Evolutionary conservation across 2,113 vertebrate genomes (phyloP), one percentile per base, ranked within the genome.

Genomic region (Puma concolor): DNA sequence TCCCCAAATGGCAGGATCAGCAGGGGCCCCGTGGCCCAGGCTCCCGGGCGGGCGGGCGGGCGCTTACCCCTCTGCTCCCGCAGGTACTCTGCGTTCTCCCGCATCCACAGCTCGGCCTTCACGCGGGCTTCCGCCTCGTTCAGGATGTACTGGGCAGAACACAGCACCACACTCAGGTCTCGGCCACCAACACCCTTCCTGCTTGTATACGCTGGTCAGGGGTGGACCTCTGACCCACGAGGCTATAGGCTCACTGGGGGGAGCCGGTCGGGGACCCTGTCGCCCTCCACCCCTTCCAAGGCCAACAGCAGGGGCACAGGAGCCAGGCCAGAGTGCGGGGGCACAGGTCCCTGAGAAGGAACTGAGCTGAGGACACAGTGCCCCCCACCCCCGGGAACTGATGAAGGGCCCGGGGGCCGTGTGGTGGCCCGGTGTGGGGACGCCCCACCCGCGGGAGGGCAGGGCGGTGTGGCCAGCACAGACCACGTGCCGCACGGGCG

Each of bases 21-120:
- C 57, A 0, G 5, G 6, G 81, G 66, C 64, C 84, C 7, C 4
- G 1, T 0, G 1, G 0, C 52, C 23, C 0, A 0, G 38, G 38
- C 17, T 0, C 63, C 14, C 0, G 11, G 17, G 77, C 2, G 0
- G 52, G 27, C 2, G 0, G 72, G 41, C 0, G 0, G 54, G 36
- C 1, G 31, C 98, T 98, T 95, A 99, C 99, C 99, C 98, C 99
- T 99, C 98, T 99, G 99, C 97, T 99, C 99, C 93, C 99, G 99
- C 97, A 99, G 98, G 99, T 99, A 99, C 98, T 99, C 99, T 0
- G 99, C 99, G 52, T 99, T 99, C 97, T 99, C 99, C 86, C 99
- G 99, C 99, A 99, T 99, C 99, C 99, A 99, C 60, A 99, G 98
- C 82, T 99, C 99, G 0, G 99, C 99, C 98, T 99, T 99, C 95